Percentiles rank a stretch among this genome's conserved stretches.
These are phyloP conservation scores for Euclidia mi DNA, from an alignment of 2,888 invertebrate genomes.

Conservation along the genomic window DNA sequence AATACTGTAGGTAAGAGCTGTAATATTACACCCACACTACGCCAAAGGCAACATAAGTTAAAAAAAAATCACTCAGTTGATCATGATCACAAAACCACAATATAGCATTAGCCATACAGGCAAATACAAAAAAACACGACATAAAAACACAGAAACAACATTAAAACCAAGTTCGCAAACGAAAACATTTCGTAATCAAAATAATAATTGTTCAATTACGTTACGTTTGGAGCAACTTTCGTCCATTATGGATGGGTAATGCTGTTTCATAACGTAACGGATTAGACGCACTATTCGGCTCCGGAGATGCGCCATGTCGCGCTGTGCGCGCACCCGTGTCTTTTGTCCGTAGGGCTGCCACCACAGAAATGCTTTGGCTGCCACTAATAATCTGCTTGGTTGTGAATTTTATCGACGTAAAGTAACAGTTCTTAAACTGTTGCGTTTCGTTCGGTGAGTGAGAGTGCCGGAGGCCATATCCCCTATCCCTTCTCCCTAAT, in stretches of 20 bases:
- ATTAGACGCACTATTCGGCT: constrained; percentile 60
- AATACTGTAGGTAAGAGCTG: too few species aligned
- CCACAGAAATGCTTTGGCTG: not conserved
- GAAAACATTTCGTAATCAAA: constrained; percentile 46
- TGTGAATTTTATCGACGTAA: too few species aligned
- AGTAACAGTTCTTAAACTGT: too few species aligned
- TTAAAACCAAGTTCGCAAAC: constrained; percentile 36
- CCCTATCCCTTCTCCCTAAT: too few species aligned
- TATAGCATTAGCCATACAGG: not conserved
- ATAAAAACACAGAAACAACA: constrained; percentile 12
- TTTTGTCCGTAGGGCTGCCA: constrained; percentile 32
- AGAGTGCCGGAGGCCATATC: too few species aligned
- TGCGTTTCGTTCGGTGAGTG: too few species aligned
- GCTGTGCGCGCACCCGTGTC: constrained; percentile 28
- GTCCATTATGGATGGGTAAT: constrained; percentile 62
- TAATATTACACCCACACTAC: too few species aligned
- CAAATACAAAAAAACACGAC: too few species aligned
- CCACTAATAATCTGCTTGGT: too few species aligned
- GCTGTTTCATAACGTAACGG: constrained; percentile 64
- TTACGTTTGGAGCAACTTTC: constrained; percentile 56
- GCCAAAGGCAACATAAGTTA: too few species aligned
- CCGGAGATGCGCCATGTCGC: constrained; percentile 49
- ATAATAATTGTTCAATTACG: constrained; percentile 50
- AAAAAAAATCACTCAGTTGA: too few species aligned
- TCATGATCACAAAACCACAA: not conserved